These are phyloP conservation scores for Ostrea denselamellosa DNA, from an alignment of 1,140 invertebrate species.

Conservation along the genomic window DNA sequence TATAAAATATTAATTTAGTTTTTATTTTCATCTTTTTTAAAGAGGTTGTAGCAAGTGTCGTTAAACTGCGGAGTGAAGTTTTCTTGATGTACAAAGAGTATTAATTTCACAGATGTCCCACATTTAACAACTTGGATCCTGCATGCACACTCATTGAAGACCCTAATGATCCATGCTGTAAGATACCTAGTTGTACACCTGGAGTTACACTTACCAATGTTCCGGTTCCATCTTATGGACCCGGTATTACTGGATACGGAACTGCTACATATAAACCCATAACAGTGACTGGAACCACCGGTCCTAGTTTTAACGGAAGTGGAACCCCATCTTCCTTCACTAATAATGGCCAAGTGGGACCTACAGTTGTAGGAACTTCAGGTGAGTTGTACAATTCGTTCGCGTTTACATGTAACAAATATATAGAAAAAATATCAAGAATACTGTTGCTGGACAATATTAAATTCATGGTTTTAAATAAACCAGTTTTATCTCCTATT, in stretches of 20 bases:
- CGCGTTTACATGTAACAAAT: too few species aligned
- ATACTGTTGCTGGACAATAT: too few species aligned
- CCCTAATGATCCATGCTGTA: slow-evolving; percentile 69
- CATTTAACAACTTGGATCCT: slow-evolving; percentile 63
- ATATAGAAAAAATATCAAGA: too few species aligned
- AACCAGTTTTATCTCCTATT: too few species aligned
- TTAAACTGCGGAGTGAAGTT: not conserved
- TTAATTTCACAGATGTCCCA: slow-evolving; percentile 61
- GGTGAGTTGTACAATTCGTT: slow-evolving; percentile 43
- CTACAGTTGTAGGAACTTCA: slow-evolving; percentile 42
- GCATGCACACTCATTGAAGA: slow-evolving; percentile 66
- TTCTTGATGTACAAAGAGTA: not conserved
- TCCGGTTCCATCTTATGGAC: slow-evolving; percentile 59
- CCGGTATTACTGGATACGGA: slow-evolving; percentile 59
- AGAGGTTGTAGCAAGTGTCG: too few species aligned
- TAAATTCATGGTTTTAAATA: too few species aligned
- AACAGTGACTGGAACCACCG: slow-evolving; percentile 42
- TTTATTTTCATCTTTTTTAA: too few species aligned
- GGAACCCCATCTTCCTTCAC: slow-evolving; percentile 46
- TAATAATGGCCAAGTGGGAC: slow-evolving; percentile 25
- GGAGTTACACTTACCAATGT: slow-evolving; percentile 42
- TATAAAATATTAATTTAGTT: too few species aligned
- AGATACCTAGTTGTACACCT: slow-evolving; percentile 63
- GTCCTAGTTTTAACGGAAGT: slow-evolving; percentile 32
- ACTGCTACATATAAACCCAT: slow-evolving; percentile 51